Conservation (phyloP, 2,888 invertebrate species). For the Hypena proboscidalis region DNA sequence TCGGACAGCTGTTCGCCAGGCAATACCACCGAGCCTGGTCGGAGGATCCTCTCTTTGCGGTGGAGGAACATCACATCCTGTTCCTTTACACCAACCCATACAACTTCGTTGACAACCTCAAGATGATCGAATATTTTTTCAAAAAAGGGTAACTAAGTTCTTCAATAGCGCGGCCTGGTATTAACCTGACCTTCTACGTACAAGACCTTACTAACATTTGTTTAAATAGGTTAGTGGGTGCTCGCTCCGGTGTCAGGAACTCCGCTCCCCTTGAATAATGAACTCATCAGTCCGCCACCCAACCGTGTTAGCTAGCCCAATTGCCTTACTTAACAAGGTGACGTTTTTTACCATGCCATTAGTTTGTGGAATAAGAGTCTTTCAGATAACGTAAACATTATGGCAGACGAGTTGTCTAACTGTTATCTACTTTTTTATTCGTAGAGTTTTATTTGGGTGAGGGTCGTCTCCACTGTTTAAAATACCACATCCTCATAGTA, state of each 20-base stretch:
- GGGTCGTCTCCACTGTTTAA: no score
- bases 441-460: no score
- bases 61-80: no score
- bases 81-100: no score
- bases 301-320: constrained; percentile 58
- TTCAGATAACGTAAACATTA: constrained; percentile 21
- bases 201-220: constrained; percentile 49
- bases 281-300: constrained; percentile 58
- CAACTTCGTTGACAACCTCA: no score
- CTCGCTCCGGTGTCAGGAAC: constrained; percentile 37
- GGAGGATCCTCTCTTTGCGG: no score
- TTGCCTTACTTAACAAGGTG: constrained; percentile 57
- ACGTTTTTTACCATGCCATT: constrained; percentile 35
- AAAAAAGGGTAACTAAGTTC: no score
- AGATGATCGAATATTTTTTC: no score
- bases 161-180: constrained; percentile 26
- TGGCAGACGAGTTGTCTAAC: not conserved
- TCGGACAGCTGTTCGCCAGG: no score
- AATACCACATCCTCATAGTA: no score
- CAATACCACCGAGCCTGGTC: no score
- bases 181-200: constrained; percentile 43
- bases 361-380: constrained; percentile 39
- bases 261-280: constrained; percentile 61
- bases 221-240: constrained; percentile 63
- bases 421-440: no score